Evolutionary conservation across 2,888 invertebrate species (phyloP).

Genomic region (Drosophila falleni): DNA sequence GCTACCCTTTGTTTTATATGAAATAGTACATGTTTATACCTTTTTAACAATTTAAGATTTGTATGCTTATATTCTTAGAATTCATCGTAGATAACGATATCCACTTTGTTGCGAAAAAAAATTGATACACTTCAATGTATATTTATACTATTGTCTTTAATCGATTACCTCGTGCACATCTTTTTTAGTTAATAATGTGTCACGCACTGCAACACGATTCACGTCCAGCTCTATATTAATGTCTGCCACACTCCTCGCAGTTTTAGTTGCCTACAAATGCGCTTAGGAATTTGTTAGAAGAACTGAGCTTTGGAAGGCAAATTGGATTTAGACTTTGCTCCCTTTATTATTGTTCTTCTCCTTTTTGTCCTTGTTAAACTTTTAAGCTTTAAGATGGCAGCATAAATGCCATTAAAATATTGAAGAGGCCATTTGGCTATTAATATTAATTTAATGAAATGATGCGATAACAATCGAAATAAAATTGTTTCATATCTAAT

Average conservation of each 20-base stretch:
- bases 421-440: slow-evolving; percentile 34
- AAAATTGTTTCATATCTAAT: neutral
- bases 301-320: slow-evolving; percentile 46
- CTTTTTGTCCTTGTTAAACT: slow-evolving; percentile 23
- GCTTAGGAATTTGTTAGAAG: slow-evolving; percentile 63
- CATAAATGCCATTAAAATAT: slow-evolving; percentile 56
- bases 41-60: too few relatives aligned
- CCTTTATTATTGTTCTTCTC: slow-evolving; percentile 19
- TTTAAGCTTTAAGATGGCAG: slow-evolving; percentile 42
- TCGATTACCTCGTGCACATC: too few relatives aligned
- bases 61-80: too few relatives aligned
- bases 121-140: too few relatives aligned
- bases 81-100: too few relatives aligned
- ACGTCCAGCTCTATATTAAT: neutral
- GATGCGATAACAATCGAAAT: slow-evolving; percentile 12
- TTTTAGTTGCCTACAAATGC: slow-evolving; percentile 33
- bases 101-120: too few relatives aligned
- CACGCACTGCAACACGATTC: neutral
- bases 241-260: neutral
- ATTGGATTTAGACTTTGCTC: slow-evolving; percentile 69
- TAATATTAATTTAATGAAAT: slow-evolving; percentile 38
- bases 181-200: neutral
- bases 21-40: too few relatives aligned
- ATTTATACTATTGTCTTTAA: too few relatives aligned
- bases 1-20: too few relatives aligned